Base-by-base conservation (phyloP, 2,113 vertebrate species). In the Oryzias curvinotus region DNA sequence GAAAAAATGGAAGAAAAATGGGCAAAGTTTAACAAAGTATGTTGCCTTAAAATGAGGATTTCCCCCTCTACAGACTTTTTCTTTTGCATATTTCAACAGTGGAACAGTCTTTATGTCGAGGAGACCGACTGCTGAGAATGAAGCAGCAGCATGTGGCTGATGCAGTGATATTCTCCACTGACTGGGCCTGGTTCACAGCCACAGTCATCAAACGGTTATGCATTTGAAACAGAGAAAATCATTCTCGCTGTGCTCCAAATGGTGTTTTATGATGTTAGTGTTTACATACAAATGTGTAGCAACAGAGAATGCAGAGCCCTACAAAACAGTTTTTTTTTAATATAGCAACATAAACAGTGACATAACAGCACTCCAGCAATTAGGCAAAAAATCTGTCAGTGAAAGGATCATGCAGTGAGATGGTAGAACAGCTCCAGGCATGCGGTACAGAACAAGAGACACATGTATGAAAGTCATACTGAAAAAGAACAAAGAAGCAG, bases 401-500 rank as follows among this genome's bases (percentile, higher is more conserved):
- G 55, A 61, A 46, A 54, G 21, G 45, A 59, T 48, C 65, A 67
- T 56, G 43, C 53, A 61, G 53, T 21, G 28, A 59, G 23, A 51
- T 43, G 53, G 42, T 52, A 49, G 51, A 30, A 58, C 52, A 59
- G 45, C 60, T 60, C 28, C 57, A 68, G 66, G 57, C 54, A 75
- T 62, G 75, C 50, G 19, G 61, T 48, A 56, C 16, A 43, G 6
- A 26, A 60, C 14, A 84, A 84, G 80, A 77, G 51, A 75, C 65
- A 84, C 54, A 73, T 62, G 77, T 57, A 77, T 57, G 73, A 61
- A 68, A 70, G 30, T 80, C 71, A 86, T 19, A 89, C 93, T 87
- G 90, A 94, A 93, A 93, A 92, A 90, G 92, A 87, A 64, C 92
- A 90, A 91, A 83, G 75, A 83, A 87, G 86, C 92, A 95, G 91